Evolutionary conservation across 2,888 invertebrate species (phyloP), one percentile per base, ranked within the genome.

Genomic region (Sesamia inferens): DNA sequence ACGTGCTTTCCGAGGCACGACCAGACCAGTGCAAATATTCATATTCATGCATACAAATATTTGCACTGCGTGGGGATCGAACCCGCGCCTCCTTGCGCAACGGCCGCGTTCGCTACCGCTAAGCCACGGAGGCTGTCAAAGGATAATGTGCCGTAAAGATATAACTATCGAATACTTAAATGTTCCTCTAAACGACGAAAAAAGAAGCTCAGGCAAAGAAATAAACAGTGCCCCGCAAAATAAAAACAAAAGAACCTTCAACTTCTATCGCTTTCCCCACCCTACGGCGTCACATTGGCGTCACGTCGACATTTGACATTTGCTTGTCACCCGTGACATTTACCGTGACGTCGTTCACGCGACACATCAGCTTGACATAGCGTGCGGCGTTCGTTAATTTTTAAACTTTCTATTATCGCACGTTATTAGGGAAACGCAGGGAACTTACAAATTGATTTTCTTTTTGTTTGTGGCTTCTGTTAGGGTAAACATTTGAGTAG

Each of bases 401-500:
- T 95, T 95, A 93, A 94, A 92, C 87, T 91, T 92, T 93, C 93
- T 88, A 94, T 94, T 94, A 94, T 91, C 90, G 90, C 90, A 83
- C 88, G 90, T 91, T 91, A 89, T 89, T 79, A 86, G 48, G 84
- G 64, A 57, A 76, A 67, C 73, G 48, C 71, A 84, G 87, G 89
- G 87, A 86, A 88, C 81, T 73, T 73, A 78, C 67, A 85, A 90
- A 91, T 90, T 89, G 88, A 88, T 88, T 91, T 89, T 82, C 78
- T 65, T 78, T 83, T 84, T 67, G 76, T 72, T 85, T 62, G 42
- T 78, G 2, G 44, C 61, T 79, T 78, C 62, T 59, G 68, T 42
- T 70, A 31, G 19, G 72, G 79, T 78, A 76, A 78, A 79, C 68
- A 79, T 76, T 81, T 78, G 68, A 65, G 65, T 66, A 58, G 62